Evolutionary conservation across 2,888 invertebrate genomes (phyloP).

Genomic region (Thysanoteuthis rhombus): DNA sequence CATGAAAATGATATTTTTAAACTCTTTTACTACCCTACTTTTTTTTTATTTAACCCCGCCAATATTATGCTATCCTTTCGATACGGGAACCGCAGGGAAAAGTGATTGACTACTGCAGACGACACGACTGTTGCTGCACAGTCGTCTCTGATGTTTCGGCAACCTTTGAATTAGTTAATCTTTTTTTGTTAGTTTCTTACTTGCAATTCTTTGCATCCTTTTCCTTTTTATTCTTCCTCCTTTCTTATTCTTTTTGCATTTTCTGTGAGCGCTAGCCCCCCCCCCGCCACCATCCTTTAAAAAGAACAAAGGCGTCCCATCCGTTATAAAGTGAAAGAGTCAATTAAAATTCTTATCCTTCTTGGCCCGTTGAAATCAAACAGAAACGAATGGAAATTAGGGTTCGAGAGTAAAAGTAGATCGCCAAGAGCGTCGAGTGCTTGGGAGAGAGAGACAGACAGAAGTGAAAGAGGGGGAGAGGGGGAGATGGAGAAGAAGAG

Average conservation of each 20-base stretch:
- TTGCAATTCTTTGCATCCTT: not conserved
- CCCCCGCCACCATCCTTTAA: too few relatives aligned
- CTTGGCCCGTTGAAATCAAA: conserved; percentile 12
- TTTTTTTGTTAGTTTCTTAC: not conserved
- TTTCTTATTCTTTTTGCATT: not conserved
- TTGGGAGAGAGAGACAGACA: not conserved
- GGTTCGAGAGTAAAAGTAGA: not conserved
- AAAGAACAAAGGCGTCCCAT: not conserved
- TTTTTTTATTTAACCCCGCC: not conserved
- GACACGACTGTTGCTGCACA: not conserved
- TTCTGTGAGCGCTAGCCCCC: not conserved
- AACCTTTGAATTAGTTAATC: not conserved
- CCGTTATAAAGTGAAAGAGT: not conserved
- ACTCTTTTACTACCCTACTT: not conserved
- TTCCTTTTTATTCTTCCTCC: not conserved
- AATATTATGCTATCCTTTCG: not conserved
- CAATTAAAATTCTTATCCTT: not conserved
- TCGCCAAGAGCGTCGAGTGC: not conserved
- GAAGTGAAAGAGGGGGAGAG: too few relatives aligned
- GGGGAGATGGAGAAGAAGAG: not conserved
- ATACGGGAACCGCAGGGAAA: not conserved
- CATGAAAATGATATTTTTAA: not conserved
- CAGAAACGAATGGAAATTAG: not conserved
- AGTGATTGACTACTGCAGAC: not conserved
- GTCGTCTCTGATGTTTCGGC: not conserved